A percentile compares a stretch with the other conserved stretches of the same genome.
Conservation (phyloP, 2,797 vertebrate species). For the Argyrosomus regius region DNA sequence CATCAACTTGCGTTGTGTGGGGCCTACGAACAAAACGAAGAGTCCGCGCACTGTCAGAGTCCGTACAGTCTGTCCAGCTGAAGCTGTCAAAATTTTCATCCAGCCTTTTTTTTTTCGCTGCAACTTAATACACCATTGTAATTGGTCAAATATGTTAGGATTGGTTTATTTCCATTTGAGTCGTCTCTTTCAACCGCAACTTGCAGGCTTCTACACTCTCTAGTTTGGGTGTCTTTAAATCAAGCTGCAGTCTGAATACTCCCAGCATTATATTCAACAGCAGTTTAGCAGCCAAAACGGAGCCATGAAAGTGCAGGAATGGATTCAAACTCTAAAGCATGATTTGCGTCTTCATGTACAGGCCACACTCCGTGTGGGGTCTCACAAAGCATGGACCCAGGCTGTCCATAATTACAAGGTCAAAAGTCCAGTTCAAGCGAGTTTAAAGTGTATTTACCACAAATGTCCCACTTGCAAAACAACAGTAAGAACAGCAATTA, state of each 20-base stretch:
- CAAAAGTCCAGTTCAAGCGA: conserved; percentile 40
- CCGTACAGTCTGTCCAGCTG: not conserved
- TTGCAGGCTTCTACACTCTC: conserved; percentile 2
- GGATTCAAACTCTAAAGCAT: conserved; percentile 2
- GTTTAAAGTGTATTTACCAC: conserved; percentile 51
- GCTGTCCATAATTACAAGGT: conserved; percentile 56
- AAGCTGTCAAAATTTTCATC: not conserved
- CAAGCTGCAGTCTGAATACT: not conserved
- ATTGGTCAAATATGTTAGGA: conserved; percentile 18
- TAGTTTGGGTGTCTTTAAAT: conserved; percentile 14
- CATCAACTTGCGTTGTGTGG: conserved; percentile 21
- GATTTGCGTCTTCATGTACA: conserved; percentile 4
- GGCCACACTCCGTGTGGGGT: conserved; percentile 46
- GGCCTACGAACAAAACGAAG: conserved; percentile 7
- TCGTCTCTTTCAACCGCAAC: conserved; percentile 2
- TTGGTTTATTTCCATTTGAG: conserved; percentile 26
- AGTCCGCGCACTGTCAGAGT: not conserved
- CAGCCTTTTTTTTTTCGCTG: not conserved
- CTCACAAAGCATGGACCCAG: conserved; percentile 26
- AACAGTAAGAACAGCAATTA: conserved; percentile 42
- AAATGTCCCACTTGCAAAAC: conserved; percentile 50
- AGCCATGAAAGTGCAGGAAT: conserved; percentile 4
- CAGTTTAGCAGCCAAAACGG: conserved; percentile 14
- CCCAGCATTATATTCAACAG: not conserved
- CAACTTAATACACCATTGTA: conserved; percentile 25